Conservation (phyloP, 1,140 invertebrate species). For the Gryon sp. region DNA sequence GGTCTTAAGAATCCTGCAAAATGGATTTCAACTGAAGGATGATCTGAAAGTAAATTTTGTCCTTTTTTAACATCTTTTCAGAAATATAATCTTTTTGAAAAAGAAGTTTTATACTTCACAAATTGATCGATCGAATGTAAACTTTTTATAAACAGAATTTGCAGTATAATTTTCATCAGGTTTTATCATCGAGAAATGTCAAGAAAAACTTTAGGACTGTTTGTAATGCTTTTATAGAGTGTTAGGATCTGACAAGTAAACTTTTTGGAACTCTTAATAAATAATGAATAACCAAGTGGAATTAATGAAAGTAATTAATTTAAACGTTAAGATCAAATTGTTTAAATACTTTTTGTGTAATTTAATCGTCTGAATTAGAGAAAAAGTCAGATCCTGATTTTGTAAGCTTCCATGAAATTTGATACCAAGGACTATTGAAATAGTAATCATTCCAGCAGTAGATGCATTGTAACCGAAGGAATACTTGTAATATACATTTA, state of each 20-base stretch:
- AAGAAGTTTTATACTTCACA: no score
- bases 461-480: slow-evolving; percentile 38
- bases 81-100: no score
- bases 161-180: background rate
- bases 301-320: no score
- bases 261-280: background rate
- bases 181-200: background rate
- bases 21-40: no score
- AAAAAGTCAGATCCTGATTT: slow-evolving; percentile 8
- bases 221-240: slow-evolving; percentile 17
- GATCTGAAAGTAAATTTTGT: no score
- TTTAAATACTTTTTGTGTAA: no score
- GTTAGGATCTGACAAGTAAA: slow-evolving; percentile 6
- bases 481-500: slow-evolving; percentile 54
- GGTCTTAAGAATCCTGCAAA: no score
- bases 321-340: no score
- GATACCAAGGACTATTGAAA: slow-evolving; percentile 30
- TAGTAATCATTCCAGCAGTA: slow-evolving; percentile 45
- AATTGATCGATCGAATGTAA: slow-evolving; percentile 10
- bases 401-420: slow-evolving; percentile 15
- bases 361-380: no score
- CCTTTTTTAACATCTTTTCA: no score
- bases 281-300: no score
- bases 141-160: background rate
- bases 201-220: slow-evolving; percentile 1